Conservation (phyloP, 2,797 vertebrate species). For the Hemitrygon akajei region DNA sequence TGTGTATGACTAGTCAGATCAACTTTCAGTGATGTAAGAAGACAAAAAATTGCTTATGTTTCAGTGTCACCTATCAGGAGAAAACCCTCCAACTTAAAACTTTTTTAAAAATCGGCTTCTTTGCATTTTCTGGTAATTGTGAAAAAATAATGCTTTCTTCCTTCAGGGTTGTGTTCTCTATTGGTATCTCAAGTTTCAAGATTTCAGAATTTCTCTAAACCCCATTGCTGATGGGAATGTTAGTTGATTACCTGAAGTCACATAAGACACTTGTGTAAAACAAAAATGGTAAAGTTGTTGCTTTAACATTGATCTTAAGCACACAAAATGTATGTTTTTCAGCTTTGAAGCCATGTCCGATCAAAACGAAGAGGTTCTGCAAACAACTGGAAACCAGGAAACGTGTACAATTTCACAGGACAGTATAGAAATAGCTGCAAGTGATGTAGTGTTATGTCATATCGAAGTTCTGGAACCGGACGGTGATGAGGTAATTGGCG, state of each 20-base stretch:
- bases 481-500: not conserved
- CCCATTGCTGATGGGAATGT: not conserved
- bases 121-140: not conserved
- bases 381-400: not conserved
- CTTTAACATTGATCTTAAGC: not conserved
- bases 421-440: not conserved
- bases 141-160: not conserved
- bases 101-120: too few relatives aligned
- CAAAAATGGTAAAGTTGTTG: not conserved
- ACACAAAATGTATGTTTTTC: not conserved
- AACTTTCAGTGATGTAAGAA: not conserved
- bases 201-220: not conserved
- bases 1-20: not conserved
- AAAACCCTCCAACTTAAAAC: too few relatives aligned
- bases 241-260: not conserved
- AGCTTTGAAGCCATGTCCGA: not conserved
- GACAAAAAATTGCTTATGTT: not conserved
- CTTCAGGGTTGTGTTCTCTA: not conserved
- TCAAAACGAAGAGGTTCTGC: not conserved
- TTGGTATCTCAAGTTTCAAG: not conserved
- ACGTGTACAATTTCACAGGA: not conserved
- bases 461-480: not conserved
- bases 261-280: not conserved
- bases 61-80: not conserved
- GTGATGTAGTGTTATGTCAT: not conserved